Percentiles rank a stretch among this genome's conserved stretches.
phyloP scores from a whole-genome alignment of 2,888 invertebrate genomes.

The Metalampra italica region DNA sequence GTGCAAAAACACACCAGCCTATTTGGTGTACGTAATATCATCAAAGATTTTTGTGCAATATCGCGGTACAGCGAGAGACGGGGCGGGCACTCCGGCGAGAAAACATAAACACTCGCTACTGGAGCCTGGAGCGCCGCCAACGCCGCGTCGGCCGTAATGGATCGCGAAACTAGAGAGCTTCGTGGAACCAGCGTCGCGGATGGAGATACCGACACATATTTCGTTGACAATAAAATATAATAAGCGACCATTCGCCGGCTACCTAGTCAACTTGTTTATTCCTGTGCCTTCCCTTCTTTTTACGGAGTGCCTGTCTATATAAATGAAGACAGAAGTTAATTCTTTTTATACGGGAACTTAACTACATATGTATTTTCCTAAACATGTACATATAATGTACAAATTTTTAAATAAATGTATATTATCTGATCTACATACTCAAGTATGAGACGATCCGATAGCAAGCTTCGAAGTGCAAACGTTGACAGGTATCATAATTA shows the following conservation, averaged over 20 bases:
- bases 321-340: too few relatives aligned
- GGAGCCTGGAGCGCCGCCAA: conserved; percentile 29
- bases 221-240: conserved; percentile 10
- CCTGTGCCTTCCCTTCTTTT: too few relatives aligned
- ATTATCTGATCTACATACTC: too few relatives aligned
- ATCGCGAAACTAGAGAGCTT: conserved; percentile 5
- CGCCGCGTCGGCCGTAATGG: conserved; percentile 9
- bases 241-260: conserved; percentile 3
- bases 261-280: too few relatives aligned
- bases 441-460: too few relatives aligned
- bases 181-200: conserved; percentile 2
- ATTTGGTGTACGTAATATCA: not conserved
- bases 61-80: not conserved
- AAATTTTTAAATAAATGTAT: too few relatives aligned
- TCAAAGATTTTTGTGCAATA: not conserved
- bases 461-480: too few relatives aligned
- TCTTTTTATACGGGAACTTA: too few relatives aligned
- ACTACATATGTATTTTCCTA: too few relatives aligned
- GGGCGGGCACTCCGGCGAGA: conserved; percentile 1
- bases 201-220: conserved; percentile 1
- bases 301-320: too few relatives aligned
- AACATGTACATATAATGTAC: too few relatives aligned
- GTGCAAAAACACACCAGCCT: not conserved
- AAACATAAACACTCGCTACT: conserved; percentile 24
- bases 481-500: too few relatives aligned